phyloP scores from a whole-genome alignment of 1,140 invertebrate species.

The Drosophila aff. region DNA sequence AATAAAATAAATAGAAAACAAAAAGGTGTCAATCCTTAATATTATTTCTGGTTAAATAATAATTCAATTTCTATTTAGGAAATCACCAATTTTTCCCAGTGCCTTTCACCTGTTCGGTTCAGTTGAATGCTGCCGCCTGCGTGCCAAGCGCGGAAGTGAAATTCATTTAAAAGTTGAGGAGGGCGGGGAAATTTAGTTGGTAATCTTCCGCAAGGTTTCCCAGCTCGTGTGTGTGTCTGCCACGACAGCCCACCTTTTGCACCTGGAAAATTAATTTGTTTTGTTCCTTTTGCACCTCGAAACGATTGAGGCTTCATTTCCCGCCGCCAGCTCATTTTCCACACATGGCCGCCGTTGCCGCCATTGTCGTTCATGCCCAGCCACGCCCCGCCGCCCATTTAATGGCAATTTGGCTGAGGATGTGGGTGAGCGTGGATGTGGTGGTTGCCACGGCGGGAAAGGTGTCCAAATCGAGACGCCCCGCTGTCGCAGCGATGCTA shows the following conservation, averaged over 20 bases:
- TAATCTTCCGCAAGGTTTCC: conserved; percentile 36
- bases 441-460: conserved; percentile 30
- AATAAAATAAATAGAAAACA: too few relatives aligned
- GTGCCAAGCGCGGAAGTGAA: conserved; percentile 30
- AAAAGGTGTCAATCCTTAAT: too few relatives aligned
- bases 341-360: conserved; percentile 58
- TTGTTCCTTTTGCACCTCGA: conserved; percentile 70
- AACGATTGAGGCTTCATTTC: conserved; percentile 72
- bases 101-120: conserved; percentile 7
- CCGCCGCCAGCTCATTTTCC: conserved; percentile 58
- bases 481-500: conserved; percentile 55
- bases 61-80: too few relatives aligned
- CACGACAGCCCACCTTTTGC: conserved; percentile 22
- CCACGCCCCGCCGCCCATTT: conserved; percentile 55
- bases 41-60: too few relatives aligned
- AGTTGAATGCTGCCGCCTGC: conserved; percentile 1
- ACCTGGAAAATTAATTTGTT: conserved; percentile 78
- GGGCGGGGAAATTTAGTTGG: conserved; percentile 39
- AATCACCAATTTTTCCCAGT: background rate
- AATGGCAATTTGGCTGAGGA: conserved; percentile 67
- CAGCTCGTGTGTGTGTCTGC: conserved; percentile 9
- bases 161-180: conserved; percentile 38
- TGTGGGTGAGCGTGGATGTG: conserved; percentile 1
- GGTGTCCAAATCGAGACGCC: conserved; percentile 80
- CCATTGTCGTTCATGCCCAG: conserved; percentile 74